Evolutionary conservation across 2,888 invertebrate genomes (phyloP).

Genomic region (Lamellibrachia satsuma): DNA sequence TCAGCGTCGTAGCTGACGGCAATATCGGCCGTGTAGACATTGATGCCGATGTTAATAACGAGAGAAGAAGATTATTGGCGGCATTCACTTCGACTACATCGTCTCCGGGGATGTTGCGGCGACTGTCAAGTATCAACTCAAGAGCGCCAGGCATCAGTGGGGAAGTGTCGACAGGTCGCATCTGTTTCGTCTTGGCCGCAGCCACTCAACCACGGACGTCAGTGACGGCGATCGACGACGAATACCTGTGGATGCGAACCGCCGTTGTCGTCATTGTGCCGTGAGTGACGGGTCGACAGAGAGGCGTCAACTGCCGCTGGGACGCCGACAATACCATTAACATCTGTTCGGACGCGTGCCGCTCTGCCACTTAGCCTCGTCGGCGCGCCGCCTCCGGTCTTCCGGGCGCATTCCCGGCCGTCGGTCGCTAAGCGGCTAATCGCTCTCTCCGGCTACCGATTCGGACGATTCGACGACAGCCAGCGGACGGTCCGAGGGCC

Average conservation of each 20-base stretch:
- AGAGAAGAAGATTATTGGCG: not conserved
- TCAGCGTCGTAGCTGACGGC: not conserved
- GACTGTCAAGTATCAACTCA: not conserved
- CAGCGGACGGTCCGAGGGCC: not conserved
- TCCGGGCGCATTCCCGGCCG: constrained; percentile 3
- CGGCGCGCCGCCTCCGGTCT: not conserved
- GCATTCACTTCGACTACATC: not conserved
- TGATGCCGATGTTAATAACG: constrained; percentile 2
- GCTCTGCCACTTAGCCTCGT: constrained; percentile 17
- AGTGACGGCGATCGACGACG: not conserved
- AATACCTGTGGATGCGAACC: not conserved
- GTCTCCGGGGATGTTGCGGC: not conserved
- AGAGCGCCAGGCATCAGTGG: not conserved
- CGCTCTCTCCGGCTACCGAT: constrained; percentile 12
- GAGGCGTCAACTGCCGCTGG: not conserved
- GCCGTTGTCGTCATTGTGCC: not conserved
- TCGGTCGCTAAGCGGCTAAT: constrained; percentile 13
- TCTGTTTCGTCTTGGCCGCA: not conserved
- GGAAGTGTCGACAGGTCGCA: not conserved
- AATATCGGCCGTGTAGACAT: not conserved
- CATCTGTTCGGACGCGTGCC: constrained; percentile 17
- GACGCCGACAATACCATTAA: constrained; percentile 13
- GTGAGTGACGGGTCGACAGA: not conserved
- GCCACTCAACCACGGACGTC: not conserved
- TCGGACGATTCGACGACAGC: not conserved